A percentile compares a stretch with the other conserved stretches of the same genome.
Conservation (phyloP, 2,113 vertebrate species). For the Diadophis punctatus region DNA sequence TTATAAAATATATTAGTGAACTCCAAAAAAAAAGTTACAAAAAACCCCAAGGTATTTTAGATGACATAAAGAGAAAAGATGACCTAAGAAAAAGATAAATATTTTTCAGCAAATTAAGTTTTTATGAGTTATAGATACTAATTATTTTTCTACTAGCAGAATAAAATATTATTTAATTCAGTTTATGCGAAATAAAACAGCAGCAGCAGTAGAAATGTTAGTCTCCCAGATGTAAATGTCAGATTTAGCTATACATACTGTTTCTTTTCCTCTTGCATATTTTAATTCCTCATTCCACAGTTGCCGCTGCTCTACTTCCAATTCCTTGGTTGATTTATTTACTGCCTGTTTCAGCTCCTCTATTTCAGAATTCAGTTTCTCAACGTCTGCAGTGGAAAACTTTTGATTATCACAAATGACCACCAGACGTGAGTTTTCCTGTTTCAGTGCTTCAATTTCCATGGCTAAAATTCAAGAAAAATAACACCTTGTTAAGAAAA, state of each 20-base stretch:
- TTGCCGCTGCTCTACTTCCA: slow-evolving; percentile 83
- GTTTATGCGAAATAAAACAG: slow-evolving; percentile 2
- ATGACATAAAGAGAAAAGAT: not conserved
- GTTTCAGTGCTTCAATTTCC: slow-evolving; percentile 79
- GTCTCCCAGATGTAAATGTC: not conserved
- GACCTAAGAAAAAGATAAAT: not conserved
- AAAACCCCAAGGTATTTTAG: not conserved
- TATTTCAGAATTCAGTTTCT: slow-evolving; percentile 91
- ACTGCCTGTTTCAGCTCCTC: slow-evolving; percentile 86
- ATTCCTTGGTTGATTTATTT: slow-evolving; percentile 75
- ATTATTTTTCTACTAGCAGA: not conserved
- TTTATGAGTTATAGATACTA: not conserved
- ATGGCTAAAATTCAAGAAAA: slow-evolving; percentile 67
- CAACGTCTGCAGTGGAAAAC: slow-evolving; percentile 88
- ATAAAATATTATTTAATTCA: not conserved
- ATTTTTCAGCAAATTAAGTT: not conserved
- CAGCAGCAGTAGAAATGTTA: not conserved
- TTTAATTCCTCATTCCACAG: slow-evolving; percentile 92
- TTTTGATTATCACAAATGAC: slow-evolving; percentile 85
- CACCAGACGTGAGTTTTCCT: slow-evolving; percentile 79
- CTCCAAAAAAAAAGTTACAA: not conserved
- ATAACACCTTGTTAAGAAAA: not conserved
- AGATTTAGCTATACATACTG: slow-evolving; percentile 67
- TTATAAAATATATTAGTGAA: not conserved
- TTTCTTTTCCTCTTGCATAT: slow-evolving; percentile 84